Base-by-base conservation (phyloP, 2,113 vertebrate genomes). In the Mohoua ochrocephala region DNA sequence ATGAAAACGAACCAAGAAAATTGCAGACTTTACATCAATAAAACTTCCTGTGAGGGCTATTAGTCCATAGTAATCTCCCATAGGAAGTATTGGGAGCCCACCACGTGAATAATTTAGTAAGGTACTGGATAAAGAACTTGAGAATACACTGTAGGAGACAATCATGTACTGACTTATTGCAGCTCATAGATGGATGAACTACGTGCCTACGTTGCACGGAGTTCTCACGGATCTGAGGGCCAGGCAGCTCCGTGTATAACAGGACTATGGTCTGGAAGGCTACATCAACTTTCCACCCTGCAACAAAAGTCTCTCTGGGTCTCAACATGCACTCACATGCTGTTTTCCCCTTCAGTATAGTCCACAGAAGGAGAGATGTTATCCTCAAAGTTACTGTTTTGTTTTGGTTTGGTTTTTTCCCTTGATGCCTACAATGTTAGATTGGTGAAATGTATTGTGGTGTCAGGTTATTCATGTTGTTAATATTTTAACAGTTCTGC, bases 101-200 rank as follows among this genome's bases (percentile, higher is more conserved):
- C n/a, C 68, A 47, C 3, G n/a, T 93, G 86, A 95, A 95, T 94
- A 89, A 96, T 93, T 95, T 94, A 96, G 80, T 75, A 77, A 26
- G 60, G 78, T 42, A 39, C 44, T 77, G 74, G 59, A 35, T 89
- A 94, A 96, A 95, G 8, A n/a, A 71, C 59, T 77, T 0, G 4
- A 83, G 81, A 89, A 85, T 78, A 63, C 67, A 57, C 63, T 71
- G 86, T 83, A 60, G 54, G 60, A 81, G 96, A 69, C 47, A 89
- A 60, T 80, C 42, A 47, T 80, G 20, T 77, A 56, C 63, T 89
- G 69, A 80, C 26, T 92, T 92, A 76, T 69, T 88, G 65, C 30
- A 77, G 20, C 4, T 92, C 88, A 37, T 30, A 70, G 50, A 37
- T 74, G 39, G 35, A 80, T 84, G 76, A 91, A 35, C 21, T 79